These are phyloP conservation scores for Eclectus roratus DNA, from an alignment of 2,113 vertebrate species.

Conservation along the genomic window DNA sequence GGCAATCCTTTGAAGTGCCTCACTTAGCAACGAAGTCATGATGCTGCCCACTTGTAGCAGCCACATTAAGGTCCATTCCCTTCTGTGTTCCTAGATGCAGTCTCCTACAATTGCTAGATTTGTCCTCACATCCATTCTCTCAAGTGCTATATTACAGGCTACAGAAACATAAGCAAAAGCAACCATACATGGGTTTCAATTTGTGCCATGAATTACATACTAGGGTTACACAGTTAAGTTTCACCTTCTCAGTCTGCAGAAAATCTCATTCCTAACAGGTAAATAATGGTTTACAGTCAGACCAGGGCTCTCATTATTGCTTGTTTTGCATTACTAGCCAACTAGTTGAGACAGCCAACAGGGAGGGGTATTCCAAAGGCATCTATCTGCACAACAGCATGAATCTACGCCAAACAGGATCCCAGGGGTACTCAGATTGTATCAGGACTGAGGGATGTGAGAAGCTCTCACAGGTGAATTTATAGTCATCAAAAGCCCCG, in stretches of 20 bases:
- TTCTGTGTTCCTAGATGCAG: neutral
- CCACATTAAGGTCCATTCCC: neutral
- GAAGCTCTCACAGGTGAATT: neutral
- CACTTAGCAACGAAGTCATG: neutral
- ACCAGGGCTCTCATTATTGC: neutral
- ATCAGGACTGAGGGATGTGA: neutral
- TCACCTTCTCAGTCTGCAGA: neutral
- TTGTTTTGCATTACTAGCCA: constrained; percentile 49
- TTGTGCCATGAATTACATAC: neutral
- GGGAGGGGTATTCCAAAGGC: constrained; percentile 23
- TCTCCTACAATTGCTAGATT: neutral
- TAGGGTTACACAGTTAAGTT: neutral
- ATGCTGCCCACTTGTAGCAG: neutral
- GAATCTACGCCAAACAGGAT: neutral
- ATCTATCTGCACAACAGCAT: neutral
- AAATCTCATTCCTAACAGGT: constrained; percentile 44
- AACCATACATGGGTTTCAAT: neutral
- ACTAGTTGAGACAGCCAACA: constrained; percentile 39
- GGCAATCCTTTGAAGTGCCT: neutral
- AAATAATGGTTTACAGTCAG: constrained; percentile 54
- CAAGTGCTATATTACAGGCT: neutral
- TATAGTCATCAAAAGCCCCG: neutral
- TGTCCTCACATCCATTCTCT: neutral
- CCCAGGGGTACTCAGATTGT: accelerated
- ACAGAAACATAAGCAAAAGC: neutral